phyloP scores from a whole-genome alignment of 2,888 invertebrate species.

The Amaurobius ferox region DNA sequence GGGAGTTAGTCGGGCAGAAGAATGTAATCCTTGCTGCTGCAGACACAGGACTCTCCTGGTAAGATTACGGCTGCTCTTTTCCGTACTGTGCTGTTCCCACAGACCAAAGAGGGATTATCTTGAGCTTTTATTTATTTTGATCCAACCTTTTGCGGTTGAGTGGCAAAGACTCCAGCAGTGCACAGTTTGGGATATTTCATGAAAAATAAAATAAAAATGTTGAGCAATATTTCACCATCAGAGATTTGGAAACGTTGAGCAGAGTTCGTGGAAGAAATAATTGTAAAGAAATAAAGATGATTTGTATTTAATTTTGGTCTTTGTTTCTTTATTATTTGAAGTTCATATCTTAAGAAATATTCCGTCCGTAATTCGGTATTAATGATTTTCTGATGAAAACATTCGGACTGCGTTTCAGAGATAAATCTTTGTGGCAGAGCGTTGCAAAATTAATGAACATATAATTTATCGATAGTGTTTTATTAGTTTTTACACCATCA shows the following conservation, averaged over 20 bases:
- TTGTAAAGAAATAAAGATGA: background rate
- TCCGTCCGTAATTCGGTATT: too few species aligned
- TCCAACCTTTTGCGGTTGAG: conserved; percentile 43
- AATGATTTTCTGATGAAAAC: too few species aligned
- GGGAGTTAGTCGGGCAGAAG: conserved; percentile 52
- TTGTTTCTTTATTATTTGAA: too few species aligned
- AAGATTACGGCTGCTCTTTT: conserved; percentile 42
- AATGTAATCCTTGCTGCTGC: conserved; percentile 48
- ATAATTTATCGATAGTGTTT: too few species aligned
- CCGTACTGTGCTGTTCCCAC: conserved; percentile 56
- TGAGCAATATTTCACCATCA: conserved; percentile 9
- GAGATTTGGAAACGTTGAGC: background rate
- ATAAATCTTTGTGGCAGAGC: too few species aligned
- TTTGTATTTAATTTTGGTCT: too few species aligned
- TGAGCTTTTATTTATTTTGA: conserved; percentile 34
- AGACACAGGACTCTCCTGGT: conserved; percentile 34
- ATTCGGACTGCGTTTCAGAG: too few species aligned
- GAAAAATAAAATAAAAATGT: background rate
- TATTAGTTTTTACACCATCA: too few species aligned
- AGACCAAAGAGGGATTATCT: conserved; percentile 34
- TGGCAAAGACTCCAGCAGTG: conserved; percentile 14
- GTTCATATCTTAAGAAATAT: too few species aligned
- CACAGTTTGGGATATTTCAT: background rate
- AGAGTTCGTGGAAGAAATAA: background rate
- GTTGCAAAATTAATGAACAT: too few species aligned